Base-by-base conservation (phyloP, 2,888 invertebrate genomes). In the Pterobdella sp. region DNA sequence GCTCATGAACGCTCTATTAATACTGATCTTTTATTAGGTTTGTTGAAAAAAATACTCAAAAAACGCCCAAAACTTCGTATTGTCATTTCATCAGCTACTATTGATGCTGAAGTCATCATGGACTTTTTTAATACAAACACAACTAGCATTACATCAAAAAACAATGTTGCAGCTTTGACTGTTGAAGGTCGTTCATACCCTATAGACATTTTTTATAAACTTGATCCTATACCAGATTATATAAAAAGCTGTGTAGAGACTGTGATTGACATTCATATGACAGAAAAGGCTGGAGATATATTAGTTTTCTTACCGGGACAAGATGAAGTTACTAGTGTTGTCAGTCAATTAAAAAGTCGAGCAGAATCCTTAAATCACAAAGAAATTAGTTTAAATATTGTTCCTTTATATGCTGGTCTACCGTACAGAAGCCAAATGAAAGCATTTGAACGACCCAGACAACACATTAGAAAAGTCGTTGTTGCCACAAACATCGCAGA, bases 401-500 rank as follows among this genome's bases (percentile, higher is more conserved):
- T 93, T n/a, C 91, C 95, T 0, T 90, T 97, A 90, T 94, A 97
- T 82, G 95, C 94, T 1, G 90, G 92, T 42, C 85, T 97, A 74
- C 90, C 94, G 0, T 89, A 91, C 60, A 86, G 88, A 31, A 92
- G 92, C 79, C 83, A 83, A 80, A 80, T 81, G 73, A 77, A 77
- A 37, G 94, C 91, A 0, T 94, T 95, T 82, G 83, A 85, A 75
- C 87, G 89, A 0, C 89, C 90, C 1, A 81, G 84, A 63, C 87
- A 87, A 76, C 89, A 89, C 42, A 88, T 89, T 0, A 86, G 97
- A 36, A 97, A 96, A 85, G 89, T 96, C 32, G 89, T 98, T 0
- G 86, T 97, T 2, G 91, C 96, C 0, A 97, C 96, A 0, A 97
- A 97, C 81, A 91, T 98, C 72, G 96, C 97, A 0, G 97, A 98